phyloP scores from a whole-genome alignment of 2,113 vertebrate species.

The Chlorodrepanis virens region DNA sequence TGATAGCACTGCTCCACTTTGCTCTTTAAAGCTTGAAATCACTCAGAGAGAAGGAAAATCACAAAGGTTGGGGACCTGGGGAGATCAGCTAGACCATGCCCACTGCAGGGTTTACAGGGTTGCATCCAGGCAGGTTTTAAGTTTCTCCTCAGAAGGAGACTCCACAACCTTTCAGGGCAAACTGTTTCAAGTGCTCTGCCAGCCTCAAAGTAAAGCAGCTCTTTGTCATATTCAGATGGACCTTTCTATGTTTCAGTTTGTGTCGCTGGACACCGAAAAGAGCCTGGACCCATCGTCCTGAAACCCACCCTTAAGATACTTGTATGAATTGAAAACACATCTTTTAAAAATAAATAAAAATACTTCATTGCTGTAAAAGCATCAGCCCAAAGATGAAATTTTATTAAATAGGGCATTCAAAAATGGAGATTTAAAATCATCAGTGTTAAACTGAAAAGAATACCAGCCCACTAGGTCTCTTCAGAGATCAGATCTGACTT shows the following conservation, averaged over 20 bases:
- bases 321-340: neutral
- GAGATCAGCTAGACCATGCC: neutral
- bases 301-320: neutral
- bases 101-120: neutral
- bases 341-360: neutral
- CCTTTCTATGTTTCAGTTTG: neutral
- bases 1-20: neutral
- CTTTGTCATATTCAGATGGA: neutral
- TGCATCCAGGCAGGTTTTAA: neutral
- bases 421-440: neutral
- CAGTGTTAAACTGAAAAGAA: neutral
- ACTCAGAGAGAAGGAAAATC: neutral
- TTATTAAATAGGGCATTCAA: neutral
- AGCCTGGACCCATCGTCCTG: neutral
- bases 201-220: neutral
- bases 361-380: neutral
- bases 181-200: neutral
- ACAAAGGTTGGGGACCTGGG: neutral
- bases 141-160: neutral
- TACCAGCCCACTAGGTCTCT: neutral
- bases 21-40: neutral
- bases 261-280: fast-evolving
- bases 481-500: neutral
- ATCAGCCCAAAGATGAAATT: neutral
- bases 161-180: neutral